Base-by-base conservation (phyloP, 2,888 invertebrate genomes). In the Oscheius sp. region DNA sequence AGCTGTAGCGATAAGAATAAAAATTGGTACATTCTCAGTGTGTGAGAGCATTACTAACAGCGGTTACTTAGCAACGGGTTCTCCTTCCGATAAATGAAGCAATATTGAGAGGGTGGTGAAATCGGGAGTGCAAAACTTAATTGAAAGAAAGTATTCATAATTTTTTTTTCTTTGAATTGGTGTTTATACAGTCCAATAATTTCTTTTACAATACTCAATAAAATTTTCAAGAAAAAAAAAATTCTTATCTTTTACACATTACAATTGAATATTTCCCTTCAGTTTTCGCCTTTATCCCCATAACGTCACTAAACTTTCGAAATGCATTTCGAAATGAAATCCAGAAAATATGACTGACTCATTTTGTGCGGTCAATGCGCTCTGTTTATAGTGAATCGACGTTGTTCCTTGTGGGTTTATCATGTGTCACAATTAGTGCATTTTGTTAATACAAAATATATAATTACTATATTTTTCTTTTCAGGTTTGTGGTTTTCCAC, bases 1-100 rank as follows among this genome's bases (percentile, higher is more conserved):
- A 14, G 44, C n/a, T 9, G 24, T 59, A 5, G 24, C n/a, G 12
- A 20, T 26, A n/a, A 59, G 26, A 44, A 59, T 26, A 41, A 28
- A 59, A 30, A 41, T 44, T 12, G 59, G 59, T 26, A 44, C 44
- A 8, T n/a, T 3, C n/a, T 41, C 1, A 30, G 32, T 17, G 6
- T 22, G 54, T n/a, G 54, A 36, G 32, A 54, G 33, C 54, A 54
- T 54, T 54, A 33, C 33, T 54, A 54, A 33, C 32, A 24, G 28
- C 36, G 54, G 54, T 54, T 54, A 36, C 54, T 36, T 33, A 33
- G 54, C n/a, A n/a, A n/a, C n/a, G n/a, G n/a, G n/a, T n/a, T n/a
- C n/a, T n/a, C n/a, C n/a, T n/a, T n/a, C n/a, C n/a, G n/a, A n/a
- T n/a, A n/a, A n/a, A n/a, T n/a, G n/a, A n/a, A n/a, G n/a, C n/a